A percentile compares a stretch with the other conserved stretches of the same genome.
Conservation (phyloP, 2,797 vertebrate genomes). For the Gambelia wislizenii region DNA sequence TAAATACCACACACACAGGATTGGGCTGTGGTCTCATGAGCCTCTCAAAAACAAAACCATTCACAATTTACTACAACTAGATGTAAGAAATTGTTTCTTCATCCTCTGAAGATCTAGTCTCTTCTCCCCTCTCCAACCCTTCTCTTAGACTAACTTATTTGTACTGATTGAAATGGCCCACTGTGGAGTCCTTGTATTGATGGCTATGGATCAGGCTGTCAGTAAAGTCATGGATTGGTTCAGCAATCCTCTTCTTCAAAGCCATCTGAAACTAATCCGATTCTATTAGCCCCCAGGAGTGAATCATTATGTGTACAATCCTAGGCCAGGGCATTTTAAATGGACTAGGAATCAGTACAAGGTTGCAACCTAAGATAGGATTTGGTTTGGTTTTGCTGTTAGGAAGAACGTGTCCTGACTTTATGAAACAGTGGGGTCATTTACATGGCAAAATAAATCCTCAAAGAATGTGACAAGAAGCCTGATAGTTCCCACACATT, state of each 20-base stretch:
- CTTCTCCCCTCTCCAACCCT: accelerated
- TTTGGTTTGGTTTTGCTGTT: constrained; percentile 6
- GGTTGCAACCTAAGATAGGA: not conserved
- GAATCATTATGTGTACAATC: constrained; percentile 6
- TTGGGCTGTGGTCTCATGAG: no score
- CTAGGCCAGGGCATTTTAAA: constrained; percentile 8
- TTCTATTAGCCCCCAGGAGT: not conserved
- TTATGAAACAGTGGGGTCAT: not conserved
- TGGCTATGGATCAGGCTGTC: constrained; percentile 18
- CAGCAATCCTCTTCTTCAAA: not conserved
- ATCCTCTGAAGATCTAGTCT: not conserved
- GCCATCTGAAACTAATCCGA: constrained; percentile 3
- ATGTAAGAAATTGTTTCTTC: not conserved
- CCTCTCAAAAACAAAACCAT: not conserved
- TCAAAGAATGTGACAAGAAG: no score
- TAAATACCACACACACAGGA: not conserved
- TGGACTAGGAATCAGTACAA: not conserved
- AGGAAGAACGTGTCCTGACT: not conserved
- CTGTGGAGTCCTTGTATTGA: not conserved
- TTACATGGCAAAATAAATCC: no score
- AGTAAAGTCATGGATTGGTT: not conserved
- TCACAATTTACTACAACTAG: not conserved
- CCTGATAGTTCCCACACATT: no score
- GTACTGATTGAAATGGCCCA: not conserved
- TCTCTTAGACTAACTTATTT: not conserved